Evolutionary conservation across 1,140 invertebrate genomes (phyloP), one percentile per base, ranked within the genome.

Genomic region (Palaemon carinicauda): DNA sequence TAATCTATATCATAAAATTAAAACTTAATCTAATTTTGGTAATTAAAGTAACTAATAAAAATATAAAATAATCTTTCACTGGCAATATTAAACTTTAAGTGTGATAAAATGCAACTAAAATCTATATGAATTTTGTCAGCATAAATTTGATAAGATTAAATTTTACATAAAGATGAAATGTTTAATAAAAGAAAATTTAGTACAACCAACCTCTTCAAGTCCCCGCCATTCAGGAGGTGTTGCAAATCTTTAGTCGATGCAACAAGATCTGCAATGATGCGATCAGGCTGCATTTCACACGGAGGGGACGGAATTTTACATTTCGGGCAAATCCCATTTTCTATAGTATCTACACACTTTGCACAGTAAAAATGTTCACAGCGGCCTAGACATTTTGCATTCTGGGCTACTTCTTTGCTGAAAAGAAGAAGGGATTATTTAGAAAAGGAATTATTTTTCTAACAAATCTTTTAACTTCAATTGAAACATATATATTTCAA

Each of bases 291-390:
- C 73, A 71, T 80, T 50, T 88, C 82, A 73, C 82, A 86, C 0
- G 87, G 80, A 9, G 78, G 78, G 29, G 80, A 33, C 19, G 87
- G 87, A 29, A 86, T 80, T 60, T 85, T 85, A 65, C 87, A 88
- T 29, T 29, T 17, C 15, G 82, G 82, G 19, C 81, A 88, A 21
- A 41, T 65, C 1, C 74, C 51, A 60, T 84, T 83, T 24, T 77
- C 74, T 31, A 85, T 3, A 1, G 27, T 77, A 12, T 24, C 51
- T n/a, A 78, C 53, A 84, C 87, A 88, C 1, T 21, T 29, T 17
- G 24, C n/a, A 60, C 87, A 88, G 50, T 81, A 83, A 33, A 85
- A 80, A 54, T 88, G 87, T 31, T 83, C 87, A 86, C 87, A 88
- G 75, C 75, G 31, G 17, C 87, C 87, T 27, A 84, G 3, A 33